Percentiles rank a stretch among this genome's conserved stretches.
Conservation (phyloP, 2,113 vertebrate species). For the Petroica traversi region DNA sequence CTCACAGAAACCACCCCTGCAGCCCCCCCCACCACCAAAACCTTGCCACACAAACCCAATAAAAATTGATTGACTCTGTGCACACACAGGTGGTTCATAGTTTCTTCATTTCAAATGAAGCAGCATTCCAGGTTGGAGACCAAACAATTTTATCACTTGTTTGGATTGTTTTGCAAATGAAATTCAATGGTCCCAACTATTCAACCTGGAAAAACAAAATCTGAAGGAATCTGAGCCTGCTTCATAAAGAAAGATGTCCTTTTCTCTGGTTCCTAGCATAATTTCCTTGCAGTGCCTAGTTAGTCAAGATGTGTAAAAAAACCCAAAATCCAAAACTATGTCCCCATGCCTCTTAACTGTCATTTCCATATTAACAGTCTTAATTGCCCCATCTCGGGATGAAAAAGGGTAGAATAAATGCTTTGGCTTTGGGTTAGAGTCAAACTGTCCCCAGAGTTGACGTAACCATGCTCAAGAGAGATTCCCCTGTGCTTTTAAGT, state of each 20-base stretch:
- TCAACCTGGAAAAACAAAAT: neutral
- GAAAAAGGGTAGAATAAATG: neutral
- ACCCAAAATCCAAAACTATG: no score
- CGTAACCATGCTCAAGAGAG: neutral
- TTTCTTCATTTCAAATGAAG: neutral
- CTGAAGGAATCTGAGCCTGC: neutral
- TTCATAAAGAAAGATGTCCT: no score
- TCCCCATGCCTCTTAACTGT: neutral
- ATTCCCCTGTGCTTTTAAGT: neutral
- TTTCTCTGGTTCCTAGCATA: neutral
- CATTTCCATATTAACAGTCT: neutral
- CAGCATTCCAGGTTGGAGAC: neutral
- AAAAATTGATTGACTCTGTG: neutral
- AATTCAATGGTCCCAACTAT: neutral
- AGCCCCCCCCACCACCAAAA: neutral
- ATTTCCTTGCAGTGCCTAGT: neutral
- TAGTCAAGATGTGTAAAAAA: neutral
- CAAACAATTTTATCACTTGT: neutral
- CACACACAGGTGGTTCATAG: neutral
- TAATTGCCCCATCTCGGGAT: neutral
- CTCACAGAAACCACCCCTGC: neutral
- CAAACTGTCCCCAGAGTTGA: neutral
- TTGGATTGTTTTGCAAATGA: neutral
- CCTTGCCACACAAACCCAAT: rapidly evolving
- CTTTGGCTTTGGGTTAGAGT: neutral